A percentile compares a stretch with the other conserved stretches of the same genome.
These are phyloP conservation scores for Chaetorhynchus papuensis DNA, from an alignment of 2,113 vertebrate genomes.

Conservation along the genomic window DNA sequence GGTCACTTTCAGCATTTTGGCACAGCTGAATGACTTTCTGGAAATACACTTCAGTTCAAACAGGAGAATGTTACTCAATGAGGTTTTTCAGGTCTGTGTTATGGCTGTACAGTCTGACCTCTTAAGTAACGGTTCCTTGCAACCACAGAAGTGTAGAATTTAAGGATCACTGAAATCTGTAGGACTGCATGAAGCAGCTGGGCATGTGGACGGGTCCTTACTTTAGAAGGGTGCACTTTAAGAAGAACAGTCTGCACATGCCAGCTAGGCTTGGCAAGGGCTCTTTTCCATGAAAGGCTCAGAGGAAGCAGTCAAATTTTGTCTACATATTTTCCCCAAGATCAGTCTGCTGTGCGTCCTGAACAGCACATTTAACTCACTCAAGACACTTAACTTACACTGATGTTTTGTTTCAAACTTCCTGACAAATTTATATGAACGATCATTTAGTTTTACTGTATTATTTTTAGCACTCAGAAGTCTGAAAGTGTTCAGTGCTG, in stretches of 20 bases:
- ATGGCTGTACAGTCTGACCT: neutral
- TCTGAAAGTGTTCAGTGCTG: neutral
- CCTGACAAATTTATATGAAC: neutral
- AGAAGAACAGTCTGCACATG: constrained; percentile 25
- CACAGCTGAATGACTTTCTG: neutral
- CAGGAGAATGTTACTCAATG: neutral
- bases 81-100: constrained; percentile 23
- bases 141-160: neutral
- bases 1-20: neutral
- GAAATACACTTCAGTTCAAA: neutral
- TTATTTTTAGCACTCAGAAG: constrained; percentile 22
- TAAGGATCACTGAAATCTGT: neutral
- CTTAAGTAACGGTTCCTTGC: neutral
- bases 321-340: constrained; percentile 57
- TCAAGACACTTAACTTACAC: constrained; percentile 20
- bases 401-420: constrained; percentile 37
- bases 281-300: constrained; percentile 49
- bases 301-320: constrained; percentile 48
- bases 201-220: neutral
- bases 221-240: constrained; percentile 27
- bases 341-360: constrained; percentile 33
- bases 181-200: neutral
- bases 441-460: neutral
- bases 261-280: constrained; percentile 48
- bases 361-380: constrained; percentile 37